Conservation (phyloP, 2,113 vertebrate genomes). For the Sigmodon hispidus region DNA sequence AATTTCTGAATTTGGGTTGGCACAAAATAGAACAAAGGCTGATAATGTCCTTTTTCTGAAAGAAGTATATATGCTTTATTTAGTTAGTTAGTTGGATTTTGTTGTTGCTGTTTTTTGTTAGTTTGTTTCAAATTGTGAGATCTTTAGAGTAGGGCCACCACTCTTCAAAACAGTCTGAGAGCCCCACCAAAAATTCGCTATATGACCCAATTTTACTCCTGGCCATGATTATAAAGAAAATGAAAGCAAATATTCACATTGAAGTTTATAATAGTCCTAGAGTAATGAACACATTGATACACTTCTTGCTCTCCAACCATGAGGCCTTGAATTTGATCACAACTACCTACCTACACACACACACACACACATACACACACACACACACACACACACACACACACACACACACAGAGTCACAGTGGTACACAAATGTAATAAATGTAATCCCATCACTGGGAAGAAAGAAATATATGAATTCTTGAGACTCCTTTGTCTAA, state of each 20-base stretch:
- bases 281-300: neutral
- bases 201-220: neutral
- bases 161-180: neutral
- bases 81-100: too few species aligned
- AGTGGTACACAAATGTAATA: neutral
- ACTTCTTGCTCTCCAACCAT: neutral
- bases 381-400: too few species aligned
- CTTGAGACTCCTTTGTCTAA: neutral
- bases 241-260: neutral
- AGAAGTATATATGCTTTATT: too few species aligned
- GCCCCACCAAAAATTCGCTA: too few species aligned
- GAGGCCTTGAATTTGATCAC: neutral
- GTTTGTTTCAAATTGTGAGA: too few species aligned
- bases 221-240: neutral
- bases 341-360: too few species aligned
- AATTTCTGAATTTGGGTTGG: neutral
- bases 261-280: neutral
- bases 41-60: too few species aligned
- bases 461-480: neutral
- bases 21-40: too few species aligned
- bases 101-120: too few species aligned
- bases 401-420: too few species aligned
- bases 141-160: neutral
- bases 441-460: neutral
- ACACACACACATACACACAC: too few species aligned